phyloP scores from a whole-genome alignment of 1,140 invertebrate species.

The Trypoxylus dichotomus region DNA sequence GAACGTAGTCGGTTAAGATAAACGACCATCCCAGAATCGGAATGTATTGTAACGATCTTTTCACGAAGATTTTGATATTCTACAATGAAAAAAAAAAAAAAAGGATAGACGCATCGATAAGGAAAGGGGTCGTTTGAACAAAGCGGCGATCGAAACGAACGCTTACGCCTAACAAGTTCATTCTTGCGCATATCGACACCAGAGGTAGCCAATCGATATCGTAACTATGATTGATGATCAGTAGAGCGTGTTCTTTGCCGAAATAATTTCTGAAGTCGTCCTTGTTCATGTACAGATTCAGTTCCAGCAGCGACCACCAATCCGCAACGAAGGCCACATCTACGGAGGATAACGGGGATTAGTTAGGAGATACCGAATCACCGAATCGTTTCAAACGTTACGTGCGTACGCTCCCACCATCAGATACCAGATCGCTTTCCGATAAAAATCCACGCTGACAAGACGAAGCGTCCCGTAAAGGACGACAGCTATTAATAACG shows the following conservation, averaged over 20 bases:
- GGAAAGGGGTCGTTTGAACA: too few relatives aligned
- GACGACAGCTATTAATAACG: not conserved
- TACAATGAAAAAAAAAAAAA: too few relatives aligned
- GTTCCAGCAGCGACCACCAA: slow-evolving; percentile 82
- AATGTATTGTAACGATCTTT: slow-evolving; percentile 83
- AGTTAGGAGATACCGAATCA: not conserved
- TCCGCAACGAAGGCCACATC: slow-evolving; percentile 86
- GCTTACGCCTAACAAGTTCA: slow-evolving; percentile 73
- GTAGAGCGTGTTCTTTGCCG: slow-evolving; percentile 81
- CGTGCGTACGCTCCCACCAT: not conserved
- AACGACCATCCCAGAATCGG: slow-evolving; percentile 90
- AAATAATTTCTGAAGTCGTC: slow-evolving; percentile 73
- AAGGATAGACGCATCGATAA: too few relatives aligned
- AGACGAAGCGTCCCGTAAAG: not conserved
- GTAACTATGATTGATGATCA: slow-evolving; percentile 92
- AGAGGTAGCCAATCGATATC: slow-evolving; percentile 91
- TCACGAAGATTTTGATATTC: slow-evolving; percentile 91
- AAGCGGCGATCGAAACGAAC: too few relatives aligned
- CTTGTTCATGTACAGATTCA: slow-evolving; percentile 73
- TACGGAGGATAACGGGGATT: slow-evolving; percentile 53
- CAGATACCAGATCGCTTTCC: not conserved
- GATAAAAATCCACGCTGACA: not conserved
- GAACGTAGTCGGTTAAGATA: slow-evolving; percentile 88
- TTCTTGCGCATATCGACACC: slow-evolving; percentile 77
- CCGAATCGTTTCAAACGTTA: not conserved